These are phyloP conservation scores for Glandiceps talaboti DNA, from an alignment of 53 echinoderm and acorn worm species.

Conservation along the genomic window DNA sequence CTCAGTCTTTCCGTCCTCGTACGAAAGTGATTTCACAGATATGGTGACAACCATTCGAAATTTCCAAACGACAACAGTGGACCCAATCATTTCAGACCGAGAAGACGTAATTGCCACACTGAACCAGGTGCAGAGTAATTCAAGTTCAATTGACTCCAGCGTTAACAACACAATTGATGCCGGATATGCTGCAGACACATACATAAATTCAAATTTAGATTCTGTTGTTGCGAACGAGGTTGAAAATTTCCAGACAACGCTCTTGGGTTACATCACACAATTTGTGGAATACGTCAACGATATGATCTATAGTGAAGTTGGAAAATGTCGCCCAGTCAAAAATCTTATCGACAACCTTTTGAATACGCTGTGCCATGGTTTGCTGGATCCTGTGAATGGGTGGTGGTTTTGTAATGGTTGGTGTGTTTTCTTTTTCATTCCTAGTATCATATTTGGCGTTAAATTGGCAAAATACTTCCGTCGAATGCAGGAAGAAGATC, in stretches of 20 bases:
- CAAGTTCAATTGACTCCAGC: neutral
- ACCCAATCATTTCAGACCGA: neutral
- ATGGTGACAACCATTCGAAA: neutral
- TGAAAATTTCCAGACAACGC: neutral
- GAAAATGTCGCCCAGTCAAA: constrained; percentile 58
- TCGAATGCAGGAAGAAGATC: constrained; percentile 41
- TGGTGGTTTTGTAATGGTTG: constrained; percentile 66
- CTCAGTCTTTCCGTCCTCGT: neutral
- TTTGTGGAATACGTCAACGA: constrained; percentile 46
- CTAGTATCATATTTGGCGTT: constrained; percentile 45
- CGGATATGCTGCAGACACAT: neutral
- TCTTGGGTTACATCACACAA: constrained; percentile 66
- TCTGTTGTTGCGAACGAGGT: neutral
- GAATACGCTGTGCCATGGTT: constrained; percentile 50
- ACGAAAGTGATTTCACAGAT: neutral
- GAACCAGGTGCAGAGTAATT: neutral
- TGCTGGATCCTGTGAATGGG: constrained; percentile 63
- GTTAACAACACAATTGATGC: neutral
- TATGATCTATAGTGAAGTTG: constrained; percentile 40
- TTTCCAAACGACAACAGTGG: neutral
- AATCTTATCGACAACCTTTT: constrained; percentile 49
- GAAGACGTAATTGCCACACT: neutral
- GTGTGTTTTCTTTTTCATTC: constrained; percentile 56
- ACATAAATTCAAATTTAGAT: neutral
- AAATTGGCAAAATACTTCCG: constrained; percentile 67